Evolutionary conservation across 2,888 invertebrate genomes (phyloP).

Genomic region (Gisinianus flammeolus): DNA sequence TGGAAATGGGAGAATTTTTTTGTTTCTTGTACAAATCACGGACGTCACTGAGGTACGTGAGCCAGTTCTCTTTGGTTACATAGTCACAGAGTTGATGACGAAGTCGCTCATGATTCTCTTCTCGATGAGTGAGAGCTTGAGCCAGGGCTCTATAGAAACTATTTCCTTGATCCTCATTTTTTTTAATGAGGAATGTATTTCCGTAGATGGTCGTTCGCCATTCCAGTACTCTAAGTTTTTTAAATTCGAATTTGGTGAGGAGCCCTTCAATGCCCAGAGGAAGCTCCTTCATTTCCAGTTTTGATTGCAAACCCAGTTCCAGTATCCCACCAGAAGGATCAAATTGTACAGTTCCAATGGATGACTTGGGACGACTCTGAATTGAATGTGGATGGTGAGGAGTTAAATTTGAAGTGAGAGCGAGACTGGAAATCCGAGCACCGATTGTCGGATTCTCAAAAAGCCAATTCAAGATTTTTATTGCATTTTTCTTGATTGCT

Average conservation of each 20-base stretch:
- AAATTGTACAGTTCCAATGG: too few relatives aligned
- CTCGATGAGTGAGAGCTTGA: constrained; percentile 12
- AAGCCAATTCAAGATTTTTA: constrained; percentile 20
- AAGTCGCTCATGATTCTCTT: background rate
- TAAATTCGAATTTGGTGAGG: background rate
- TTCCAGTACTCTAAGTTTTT: background rate
- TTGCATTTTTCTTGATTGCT: background rate
- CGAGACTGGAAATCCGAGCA: too few relatives aligned
- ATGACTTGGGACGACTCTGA: too few relatives aligned
- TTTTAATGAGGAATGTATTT: background rate
- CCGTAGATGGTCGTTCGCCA: constrained; percentile 13
- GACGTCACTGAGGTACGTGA: background rate
- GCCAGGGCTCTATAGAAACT: constrained; percentile 28
- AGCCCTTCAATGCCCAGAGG: background rate
- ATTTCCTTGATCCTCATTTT: constrained; percentile 17
- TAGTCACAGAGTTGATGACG: constrained; percentile 8
- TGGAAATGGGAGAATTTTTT: background rate
- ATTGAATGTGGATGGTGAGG: too few relatives aligned
- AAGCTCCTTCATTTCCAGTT: background rate
- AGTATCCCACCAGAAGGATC: background rate
- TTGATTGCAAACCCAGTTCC: background rate
- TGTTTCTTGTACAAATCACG: background rate
- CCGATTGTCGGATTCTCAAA: constrained; percentile 9
- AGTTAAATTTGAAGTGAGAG: too few relatives aligned
- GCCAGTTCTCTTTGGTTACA: background rate